Evolutionary conservation across 1,140 invertebrate genomes (phyloP).

Genomic region (Lethocerus indicus): DNA sequence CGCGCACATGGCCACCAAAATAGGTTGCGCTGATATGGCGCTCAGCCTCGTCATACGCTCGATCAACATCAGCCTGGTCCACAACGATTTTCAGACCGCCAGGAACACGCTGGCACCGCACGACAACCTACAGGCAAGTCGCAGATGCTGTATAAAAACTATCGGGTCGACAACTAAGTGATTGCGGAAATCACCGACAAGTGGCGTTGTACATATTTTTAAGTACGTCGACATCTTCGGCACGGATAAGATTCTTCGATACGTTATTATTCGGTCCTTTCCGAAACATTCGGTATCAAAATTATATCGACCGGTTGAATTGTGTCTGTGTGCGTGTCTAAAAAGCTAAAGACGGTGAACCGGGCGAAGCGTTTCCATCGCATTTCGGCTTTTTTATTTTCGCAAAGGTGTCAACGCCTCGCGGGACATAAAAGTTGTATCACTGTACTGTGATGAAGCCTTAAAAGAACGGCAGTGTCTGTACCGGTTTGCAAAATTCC

Average conservation of each 20-base stretch:
- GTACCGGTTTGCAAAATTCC: too few species aligned
- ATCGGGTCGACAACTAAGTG: background rate
- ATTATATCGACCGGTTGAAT: slow-evolving; percentile 1
- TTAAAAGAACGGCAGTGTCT: too few species aligned
- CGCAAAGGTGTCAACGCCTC: too few species aligned
- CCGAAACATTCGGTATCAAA: background rate
- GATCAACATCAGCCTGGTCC: slow-evolving; percentile 6
- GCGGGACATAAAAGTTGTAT: too few species aligned
- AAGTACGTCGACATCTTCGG: background rate
- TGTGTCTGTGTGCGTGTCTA: too few species aligned
- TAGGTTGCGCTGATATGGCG: slow-evolving; percentile 10
- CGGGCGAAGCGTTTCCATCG: too few species aligned
- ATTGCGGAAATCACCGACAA: background rate
- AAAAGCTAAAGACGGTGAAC: too few species aligned
- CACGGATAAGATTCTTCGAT: background rate
- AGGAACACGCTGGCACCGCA: slow-evolving; percentile 2
- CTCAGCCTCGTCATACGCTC: slow-evolving; percentile 10
- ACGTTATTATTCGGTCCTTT: background rate
- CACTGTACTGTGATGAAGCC: too few species aligned
- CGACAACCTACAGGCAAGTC: slow-evolving; percentile 10
- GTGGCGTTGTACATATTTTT: background rate
- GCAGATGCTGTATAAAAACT: background rate
- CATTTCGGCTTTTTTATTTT: too few species aligned
- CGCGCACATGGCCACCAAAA: slow-evolving; percentile 13
- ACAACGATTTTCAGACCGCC: slow-evolving; percentile 10